Percentiles rank a stretch among this genome's conserved stretches.
phyloP scores from a whole-genome alignment of 2,888 invertebrate genomes.

The Nomada fabriciana region DNA sequence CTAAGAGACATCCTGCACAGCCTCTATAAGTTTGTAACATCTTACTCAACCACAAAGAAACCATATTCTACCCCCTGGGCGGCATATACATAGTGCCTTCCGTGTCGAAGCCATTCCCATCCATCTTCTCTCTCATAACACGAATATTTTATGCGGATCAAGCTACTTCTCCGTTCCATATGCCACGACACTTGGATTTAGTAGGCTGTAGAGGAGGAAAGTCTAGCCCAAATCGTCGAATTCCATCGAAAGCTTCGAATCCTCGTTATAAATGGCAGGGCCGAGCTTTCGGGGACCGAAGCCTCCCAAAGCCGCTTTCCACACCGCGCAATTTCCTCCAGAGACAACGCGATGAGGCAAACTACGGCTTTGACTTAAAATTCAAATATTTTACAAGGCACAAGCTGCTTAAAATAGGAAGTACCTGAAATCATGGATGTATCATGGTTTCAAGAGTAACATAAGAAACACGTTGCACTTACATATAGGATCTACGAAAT shows the following conservation, averaged over 20 bases:
- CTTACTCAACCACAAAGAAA: conserved; percentile 12
- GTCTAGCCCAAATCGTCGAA: not conserved
- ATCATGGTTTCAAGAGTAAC: no score
- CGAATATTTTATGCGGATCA: conserved; percentile 26
- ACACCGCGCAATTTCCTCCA: not conserved
- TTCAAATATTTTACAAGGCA: not conserved
- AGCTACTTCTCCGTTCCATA: conserved; percentile 5
- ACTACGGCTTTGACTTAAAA: not conserved
- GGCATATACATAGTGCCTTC: not conserved
- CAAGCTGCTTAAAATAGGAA: not conserved
- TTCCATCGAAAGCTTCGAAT: conserved; percentile 20
- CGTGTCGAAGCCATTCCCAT: not conserved
- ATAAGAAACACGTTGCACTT: no score
- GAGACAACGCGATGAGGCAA: not conserved
- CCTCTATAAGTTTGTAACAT: not conserved
- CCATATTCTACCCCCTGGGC: not conserved
- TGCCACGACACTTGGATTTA: not conserved
- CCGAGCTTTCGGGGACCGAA: not conserved
- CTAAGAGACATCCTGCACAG: not conserved
- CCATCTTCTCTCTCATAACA: conserved; percentile 5
- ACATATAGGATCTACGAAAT: no score
- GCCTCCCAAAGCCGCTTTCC: not conserved
- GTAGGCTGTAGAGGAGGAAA: not conserved
- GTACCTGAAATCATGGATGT: no score
- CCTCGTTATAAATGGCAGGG: not conserved